Conservation (phyloP, 2,113 vertebrate genomes). For the Neomonachus schauinslandi region DNA sequence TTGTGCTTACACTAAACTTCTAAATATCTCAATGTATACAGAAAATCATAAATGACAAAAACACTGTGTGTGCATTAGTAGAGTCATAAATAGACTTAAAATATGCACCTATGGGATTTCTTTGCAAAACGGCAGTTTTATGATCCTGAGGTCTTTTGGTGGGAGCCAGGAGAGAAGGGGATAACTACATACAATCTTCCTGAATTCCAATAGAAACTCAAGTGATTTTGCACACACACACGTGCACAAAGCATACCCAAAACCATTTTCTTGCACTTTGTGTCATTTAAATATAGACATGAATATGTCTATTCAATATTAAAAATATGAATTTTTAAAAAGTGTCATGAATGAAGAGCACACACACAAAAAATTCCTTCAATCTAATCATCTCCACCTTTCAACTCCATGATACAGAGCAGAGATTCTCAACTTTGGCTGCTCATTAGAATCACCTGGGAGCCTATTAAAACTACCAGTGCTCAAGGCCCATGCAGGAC, state of each 20-base stretch:
- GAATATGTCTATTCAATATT: not conserved
- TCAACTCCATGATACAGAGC: not conserved
- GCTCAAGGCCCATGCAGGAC: not conserved
- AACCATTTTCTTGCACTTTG: conserved; percentile 31
- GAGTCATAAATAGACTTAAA: conserved; percentile 8
- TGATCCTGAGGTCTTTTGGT: not conserved
- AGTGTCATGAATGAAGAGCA: not conserved
- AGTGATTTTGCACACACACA: not conserved
- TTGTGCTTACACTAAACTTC: not conserved
- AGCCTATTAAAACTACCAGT: not conserved
- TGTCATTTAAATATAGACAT: not conserved
- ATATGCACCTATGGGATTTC: not conserved
- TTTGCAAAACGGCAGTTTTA: conserved; percentile 4
- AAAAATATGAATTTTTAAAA: not conserved
- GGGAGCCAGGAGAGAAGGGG: not conserved
- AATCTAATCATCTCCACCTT: not conserved
- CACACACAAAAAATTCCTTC: not conserved
- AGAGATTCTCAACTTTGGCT: not conserved
- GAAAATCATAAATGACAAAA: conserved; percentile 34
- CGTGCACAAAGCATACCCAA: not conserved
- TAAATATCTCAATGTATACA: not conserved
- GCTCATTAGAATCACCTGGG: not conserved
- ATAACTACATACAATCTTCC: not conserved
- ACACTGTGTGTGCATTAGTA: not conserved
- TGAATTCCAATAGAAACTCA: conserved; percentile 46